Evolutionary conservation across 2,797 vertebrate genomes (phyloP), one percentile per base, ranked within the genome.

Genomic region (Chelmon rostratus): DNA sequence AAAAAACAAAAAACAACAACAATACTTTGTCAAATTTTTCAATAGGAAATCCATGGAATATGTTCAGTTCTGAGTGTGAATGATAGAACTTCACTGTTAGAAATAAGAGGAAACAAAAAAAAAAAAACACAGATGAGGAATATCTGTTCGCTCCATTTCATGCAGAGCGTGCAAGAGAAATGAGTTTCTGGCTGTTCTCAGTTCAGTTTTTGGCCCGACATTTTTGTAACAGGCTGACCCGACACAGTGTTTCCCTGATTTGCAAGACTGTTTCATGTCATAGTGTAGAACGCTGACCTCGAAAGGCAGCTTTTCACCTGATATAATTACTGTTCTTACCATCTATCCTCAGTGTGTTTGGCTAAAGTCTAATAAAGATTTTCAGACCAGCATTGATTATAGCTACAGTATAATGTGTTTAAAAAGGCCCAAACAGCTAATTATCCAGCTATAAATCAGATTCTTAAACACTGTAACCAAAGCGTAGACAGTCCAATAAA

Each of bases 211-310:
- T 81, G 67, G 77, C 68, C 71, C 78, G 52, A 46, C 19, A 19
- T 40, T 56, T 74, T 15, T 15, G 1, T 52, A 50, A 67, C 58
- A 73, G 47, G 40, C 72, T 57, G 35, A 79, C 66, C 62, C 19
- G n/a, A 69, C 58, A 54, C 71, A 72, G 33, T 2, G 59, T 79
- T 85, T 90, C 89, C 90, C 89, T 93, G 91, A 90, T 87, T 82
- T 77, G 59, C 49, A 52, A 81, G 25, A 81, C 38, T 54, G 53
- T 50, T 58, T 69, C 47, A 23, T 76, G 72, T 79, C 58, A 61
- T 66, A 19, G 9, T 65, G 28, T 69, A 9, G 40, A n/a, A 21
- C 35, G 67, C 56, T 58, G 81, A 83, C 54, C 16, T 49, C 12
- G 31, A 52, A 74, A 38, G 11, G 68, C 56, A 50, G 18, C 40